Evolutionary conservation across 2,797 vertebrate species (phyloP).

Genomic region (Anomalospiza imberbis): DNA sequence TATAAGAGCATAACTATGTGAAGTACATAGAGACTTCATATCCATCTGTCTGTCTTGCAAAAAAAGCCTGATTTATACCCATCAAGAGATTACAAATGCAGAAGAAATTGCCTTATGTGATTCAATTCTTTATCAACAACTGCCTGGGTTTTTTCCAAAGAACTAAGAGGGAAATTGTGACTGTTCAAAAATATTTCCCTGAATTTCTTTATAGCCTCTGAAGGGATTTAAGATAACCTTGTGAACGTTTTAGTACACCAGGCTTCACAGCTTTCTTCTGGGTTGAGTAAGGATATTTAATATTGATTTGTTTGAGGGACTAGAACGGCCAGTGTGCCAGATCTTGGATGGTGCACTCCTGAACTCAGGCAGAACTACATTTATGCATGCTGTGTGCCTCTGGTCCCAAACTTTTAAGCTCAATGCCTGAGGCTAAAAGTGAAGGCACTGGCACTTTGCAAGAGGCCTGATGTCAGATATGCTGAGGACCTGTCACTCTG

Average conservation of each 20-base stretch:
- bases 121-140: background rate
- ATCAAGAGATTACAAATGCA: background rate
- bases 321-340: background rate
- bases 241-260: background rate
- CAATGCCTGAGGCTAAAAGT: rapidly evolving
- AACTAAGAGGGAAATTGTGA: background rate
- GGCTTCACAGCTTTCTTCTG: background rate
- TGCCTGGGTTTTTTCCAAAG: background rate
- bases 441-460: background rate
- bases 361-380: background rate
- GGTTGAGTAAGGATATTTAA: background rate
- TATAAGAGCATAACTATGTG: background rate
- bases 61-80: background rate
- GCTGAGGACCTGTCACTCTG: background rate
- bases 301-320: background rate
- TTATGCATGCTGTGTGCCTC: background rate
- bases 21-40: background rate
- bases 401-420: background rate
- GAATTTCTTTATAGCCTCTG: background rate
- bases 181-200: background rate
- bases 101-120: background rate
- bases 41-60: background rate
- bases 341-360: background rate
- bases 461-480: background rate
- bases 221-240: background rate